phyloP scores from a whole-genome alignment of 2,888 invertebrate genomes.

The Euplexia lucipara region DNA sequence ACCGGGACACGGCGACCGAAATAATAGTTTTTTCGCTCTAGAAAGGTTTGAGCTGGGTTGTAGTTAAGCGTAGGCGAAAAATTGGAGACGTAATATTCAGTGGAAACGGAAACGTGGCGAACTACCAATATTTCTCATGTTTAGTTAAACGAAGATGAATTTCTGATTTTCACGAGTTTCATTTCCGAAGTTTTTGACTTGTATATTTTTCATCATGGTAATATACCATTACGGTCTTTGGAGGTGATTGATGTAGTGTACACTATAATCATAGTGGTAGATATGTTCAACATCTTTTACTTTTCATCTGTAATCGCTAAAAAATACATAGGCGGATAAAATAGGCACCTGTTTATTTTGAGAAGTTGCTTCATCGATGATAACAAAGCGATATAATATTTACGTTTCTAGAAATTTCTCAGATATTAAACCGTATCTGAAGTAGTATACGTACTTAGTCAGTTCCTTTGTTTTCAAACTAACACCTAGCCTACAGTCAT shows the following conservation, averaged over 20 bases:
- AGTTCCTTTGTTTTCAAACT: not conserved
- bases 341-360: not conserved
- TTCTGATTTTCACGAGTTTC: slow-evolving; percentile 10
- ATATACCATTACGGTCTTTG: too few relatives aligned
- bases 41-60: slow-evolving; percentile 62
- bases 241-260: too few relatives aligned
- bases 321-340: not conserved
- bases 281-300: too few relatives aligned
- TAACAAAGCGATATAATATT: slow-evolving; percentile 8
- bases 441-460: not conserved
- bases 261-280: too few relatives aligned
- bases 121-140: slow-evolving; percentile 27
- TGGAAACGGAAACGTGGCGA: slow-evolving; percentile 20
- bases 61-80: slow-evolving; percentile 56
- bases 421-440: not conserved
- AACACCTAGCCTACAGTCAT: not conserved
- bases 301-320: not conserved
- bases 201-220: too few relatives aligned
- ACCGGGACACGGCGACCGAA: slow-evolving; percentile 68
- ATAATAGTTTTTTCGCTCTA: slow-evolving; percentile 74
- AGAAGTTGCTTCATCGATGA: slow-evolving; percentile 9
- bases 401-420: not conserved
- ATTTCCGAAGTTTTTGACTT: too few relatives aligned
- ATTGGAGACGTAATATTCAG: slow-evolving; percentile 46
- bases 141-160: slow-evolving; percentile 27